Percentiles rank a stretch among this genome's conserved stretches.
Evolutionary conservation across 2,113 vertebrate genomes (phyloP).

Genomic region (Elephantulus edwardii): DNA sequence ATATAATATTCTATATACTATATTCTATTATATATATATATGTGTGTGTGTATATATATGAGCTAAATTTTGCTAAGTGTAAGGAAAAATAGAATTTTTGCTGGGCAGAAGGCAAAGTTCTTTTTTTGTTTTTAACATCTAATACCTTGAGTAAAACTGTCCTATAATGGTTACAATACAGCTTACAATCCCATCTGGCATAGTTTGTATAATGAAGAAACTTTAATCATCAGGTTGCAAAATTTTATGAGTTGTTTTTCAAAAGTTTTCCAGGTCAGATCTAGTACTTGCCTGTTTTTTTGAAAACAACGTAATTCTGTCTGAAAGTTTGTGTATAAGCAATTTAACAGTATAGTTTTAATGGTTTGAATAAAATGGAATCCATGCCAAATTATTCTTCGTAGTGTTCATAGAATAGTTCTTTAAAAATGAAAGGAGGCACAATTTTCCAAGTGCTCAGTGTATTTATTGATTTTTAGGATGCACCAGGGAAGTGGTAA

Average conservation of each 20-base stretch:
- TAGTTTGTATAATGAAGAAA: constrained; percentile 14
- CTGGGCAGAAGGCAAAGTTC: neutral
- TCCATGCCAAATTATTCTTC: constrained; percentile 51
- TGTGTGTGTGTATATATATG: too few relatives aligned
- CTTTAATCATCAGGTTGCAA: constrained; percentile 48
- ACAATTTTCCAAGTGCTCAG: constrained; percentile 46
- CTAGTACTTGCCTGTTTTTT: constrained; percentile 38
- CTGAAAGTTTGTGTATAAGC: constrained; percentile 46
- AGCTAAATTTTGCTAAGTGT: too few relatives aligned
- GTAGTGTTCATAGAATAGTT: constrained; percentile 34
- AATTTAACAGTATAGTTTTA: constrained; percentile 43
- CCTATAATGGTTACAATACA: constrained; percentile 43
- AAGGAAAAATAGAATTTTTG: neutral
- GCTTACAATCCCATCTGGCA: neutral
- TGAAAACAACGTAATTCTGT: constrained; percentile 53
- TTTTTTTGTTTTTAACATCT: neutral
- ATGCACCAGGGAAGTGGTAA: constrained; percentile 16
- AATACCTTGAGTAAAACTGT: neutral
- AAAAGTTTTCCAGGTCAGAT: constrained; percentile 54
- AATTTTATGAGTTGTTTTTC: constrained; percentile 52
- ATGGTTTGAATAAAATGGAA: constrained; percentile 61
- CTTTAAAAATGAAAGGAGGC: constrained; percentile 66
- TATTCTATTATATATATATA: too few relatives aligned
- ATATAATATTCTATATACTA: too few relatives aligned
- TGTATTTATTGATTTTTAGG: constrained; percentile 61